Base-by-base conservation (phyloP, 1,140 invertebrate species). In the Xylocopa sonorina region DNA sequence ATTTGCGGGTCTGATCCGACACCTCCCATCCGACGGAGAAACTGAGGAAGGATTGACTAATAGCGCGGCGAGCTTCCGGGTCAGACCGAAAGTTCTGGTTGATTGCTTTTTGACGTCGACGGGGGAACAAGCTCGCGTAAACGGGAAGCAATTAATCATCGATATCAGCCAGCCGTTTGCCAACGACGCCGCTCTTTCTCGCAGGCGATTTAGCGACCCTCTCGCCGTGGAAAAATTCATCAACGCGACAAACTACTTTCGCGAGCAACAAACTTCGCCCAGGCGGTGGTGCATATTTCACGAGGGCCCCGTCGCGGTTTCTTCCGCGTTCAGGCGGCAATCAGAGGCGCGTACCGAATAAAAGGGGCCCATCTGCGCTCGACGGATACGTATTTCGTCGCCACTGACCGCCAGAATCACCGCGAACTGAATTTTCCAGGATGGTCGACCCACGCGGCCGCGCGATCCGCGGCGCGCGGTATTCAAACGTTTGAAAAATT, bases 401-500 rank as follows among this genome's bases (percentile, higher is more conserved):
- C n/a, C n/a, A n/a, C n/a, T n/a, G n/a, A n/a, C n/a, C n/a, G n/a
- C n/a, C n/a, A 14, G 43, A 14, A 14, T 46, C 12, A 46, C 43
- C 43, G 43, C 43, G 16, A 2, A 46, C 43, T 1, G 43, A 10
- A 14, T 46, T 46, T 14, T 10, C 43, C 10, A 14, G 9, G 43
- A 3, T 1, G 3, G 0, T 16, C 10, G 10, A 46, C 12, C 43
- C 43, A 10, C 14, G 43, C 43, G 2, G 0, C 43, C 43, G 43
- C 34, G 21, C 2, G 43, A 38, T 46, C 43, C 1, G 10, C 10
- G 14, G 2, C 43, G 43, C 60, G 34, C 2, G 62, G 12, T 64
- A 48, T 64, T 48, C 29, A 29, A 64, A 27, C 62, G 3, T 21
- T 29, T 55, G 67, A 69, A 69, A 69, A 6, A 69, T 69, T 55